Conservation (phyloP, 2,113 vertebrate genomes). For the Chloropsis cyanopogon region DNA sequence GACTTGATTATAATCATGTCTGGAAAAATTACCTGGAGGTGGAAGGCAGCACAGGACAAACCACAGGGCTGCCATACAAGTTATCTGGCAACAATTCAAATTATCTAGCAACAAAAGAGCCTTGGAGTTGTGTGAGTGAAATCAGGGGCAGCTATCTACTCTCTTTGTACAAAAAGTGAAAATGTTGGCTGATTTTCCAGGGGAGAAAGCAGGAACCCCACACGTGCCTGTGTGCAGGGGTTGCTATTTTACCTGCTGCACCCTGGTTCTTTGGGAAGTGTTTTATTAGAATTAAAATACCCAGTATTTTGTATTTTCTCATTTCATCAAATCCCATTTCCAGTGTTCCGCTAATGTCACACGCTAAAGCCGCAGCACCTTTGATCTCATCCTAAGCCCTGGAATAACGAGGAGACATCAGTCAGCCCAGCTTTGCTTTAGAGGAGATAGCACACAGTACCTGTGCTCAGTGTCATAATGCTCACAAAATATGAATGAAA, state of each 20-base stretch:
- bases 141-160: neutral
- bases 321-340: constrained; percentile 72
- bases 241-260: constrained; percentile 40
- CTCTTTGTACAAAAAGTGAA: neutral
- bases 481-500: constrained; percentile 73
- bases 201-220: neutral
- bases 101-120: neutral
- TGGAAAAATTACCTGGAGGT: neutral
- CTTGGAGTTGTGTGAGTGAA: neutral
- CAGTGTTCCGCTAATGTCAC: constrained; percentile 64
- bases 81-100: neutral
- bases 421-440: constrained; percentile 67
- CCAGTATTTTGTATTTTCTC: constrained; percentile 67
- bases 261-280: constrained; percentile 35
- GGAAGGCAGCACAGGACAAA: neutral
- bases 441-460: constrained; percentile 47
- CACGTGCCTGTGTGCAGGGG: neutral
- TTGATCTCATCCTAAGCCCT: constrained; percentile 73
- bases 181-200: neutral
- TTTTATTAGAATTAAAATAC: constrained; percentile 63
- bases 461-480: constrained; percentile 63
- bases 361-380: constrained; percentile 49
- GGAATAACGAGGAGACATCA: constrained; percentile 71
- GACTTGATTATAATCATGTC: rapidly evolving
- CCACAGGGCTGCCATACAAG: neutral